A percentile compares a stretch with the other conserved stretches of the same genome.
Conservation (phyloP, 1,140 invertebrate genomes). For the Acromyrmex heyeri region DNA sequence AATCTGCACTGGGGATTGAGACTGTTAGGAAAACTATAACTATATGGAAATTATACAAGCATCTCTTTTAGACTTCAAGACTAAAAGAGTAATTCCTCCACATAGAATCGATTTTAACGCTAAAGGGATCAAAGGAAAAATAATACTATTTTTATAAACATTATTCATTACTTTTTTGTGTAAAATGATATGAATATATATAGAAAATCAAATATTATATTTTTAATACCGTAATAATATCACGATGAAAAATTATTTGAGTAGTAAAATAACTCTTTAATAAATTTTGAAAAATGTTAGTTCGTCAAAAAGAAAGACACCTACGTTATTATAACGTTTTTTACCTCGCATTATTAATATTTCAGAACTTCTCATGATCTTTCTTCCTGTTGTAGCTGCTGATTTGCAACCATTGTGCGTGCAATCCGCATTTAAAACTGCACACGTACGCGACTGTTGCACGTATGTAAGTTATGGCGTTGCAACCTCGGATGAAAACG, state of each 20-base stretch:
- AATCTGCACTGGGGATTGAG: slow-evolving; percentile 42
- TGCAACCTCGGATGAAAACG: slow-evolving; percentile 56
- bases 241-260: neutral
- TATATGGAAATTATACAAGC: slow-evolving; percentile 21
- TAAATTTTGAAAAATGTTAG: neutral
- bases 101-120: slow-evolving; percentile 7
- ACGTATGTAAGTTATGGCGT: slow-evolving; percentile 52
- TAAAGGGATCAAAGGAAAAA: neutral
- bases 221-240: neutral
- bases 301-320: neutral
- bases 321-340: neutral
- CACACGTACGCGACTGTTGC: slow-evolving; percentile 18
- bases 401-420: slow-evolving; percentile 26
- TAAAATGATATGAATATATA: neutral
- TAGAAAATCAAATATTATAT: neutral
- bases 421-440: slow-evolving; percentile 16
- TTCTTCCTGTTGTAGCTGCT: neutral
- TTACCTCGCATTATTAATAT: neutral
- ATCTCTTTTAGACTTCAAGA: slow-evolving; percentile 1
- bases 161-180: neutral
- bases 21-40: slow-evolving; percentile 38
- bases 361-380: neutral
- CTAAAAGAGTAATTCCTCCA: neutral
- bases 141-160: neutral
- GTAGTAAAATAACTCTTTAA: neutral